A percentile compares a stretch with the other conserved stretches of the same genome.
Conservation (phyloP, 2,888 invertebrate genomes). For the Aphodius sticticus region DNA sequence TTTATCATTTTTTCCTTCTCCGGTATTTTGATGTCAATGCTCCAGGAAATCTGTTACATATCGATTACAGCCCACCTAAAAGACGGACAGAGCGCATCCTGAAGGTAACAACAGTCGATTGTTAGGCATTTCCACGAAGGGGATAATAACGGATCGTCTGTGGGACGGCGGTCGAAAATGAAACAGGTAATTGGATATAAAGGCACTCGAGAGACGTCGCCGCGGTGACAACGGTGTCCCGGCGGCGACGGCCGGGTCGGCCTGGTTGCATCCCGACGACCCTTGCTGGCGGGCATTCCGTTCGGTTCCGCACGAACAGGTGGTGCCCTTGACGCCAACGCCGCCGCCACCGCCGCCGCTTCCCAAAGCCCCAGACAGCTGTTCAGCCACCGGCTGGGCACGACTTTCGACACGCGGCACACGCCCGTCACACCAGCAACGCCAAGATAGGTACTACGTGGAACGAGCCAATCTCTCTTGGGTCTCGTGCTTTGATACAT, state of each 20-base stretch:
- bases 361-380: slow-evolving; percentile 50
- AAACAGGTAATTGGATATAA: slow-evolving; percentile 48
- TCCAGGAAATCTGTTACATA: background rate
- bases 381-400: slow-evolving; percentile 38
- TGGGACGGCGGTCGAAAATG: background rate
- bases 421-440: background rate
- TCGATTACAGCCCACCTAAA: background rate
- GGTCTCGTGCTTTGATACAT: background rate
- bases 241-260: slow-evolving; percentile 44
- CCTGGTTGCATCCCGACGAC: slow-evolving; percentile 47
- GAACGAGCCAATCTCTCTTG: background rate
- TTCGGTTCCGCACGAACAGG: slow-evolving; percentile 52
- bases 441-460: background rate
- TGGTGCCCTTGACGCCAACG: slow-evolving; percentile 52
- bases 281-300: slow-evolving; percentile 36
- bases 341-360: slow-evolving; percentile 29
- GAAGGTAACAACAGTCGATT: background rate
- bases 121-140: background rate
- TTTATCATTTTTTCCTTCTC: too few relatives aligned
- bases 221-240: slow-evolving; percentile 36
- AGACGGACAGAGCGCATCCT: background rate
- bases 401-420: slow-evolving; percentile 4
- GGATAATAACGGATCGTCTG: background rate
- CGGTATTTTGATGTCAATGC: too few relatives aligned
- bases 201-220: slow-evolving; percentile 45